Evolutionary conservation across 2,888 invertebrate species (phyloP).

Genomic region (Norana najaformis): DNA sequence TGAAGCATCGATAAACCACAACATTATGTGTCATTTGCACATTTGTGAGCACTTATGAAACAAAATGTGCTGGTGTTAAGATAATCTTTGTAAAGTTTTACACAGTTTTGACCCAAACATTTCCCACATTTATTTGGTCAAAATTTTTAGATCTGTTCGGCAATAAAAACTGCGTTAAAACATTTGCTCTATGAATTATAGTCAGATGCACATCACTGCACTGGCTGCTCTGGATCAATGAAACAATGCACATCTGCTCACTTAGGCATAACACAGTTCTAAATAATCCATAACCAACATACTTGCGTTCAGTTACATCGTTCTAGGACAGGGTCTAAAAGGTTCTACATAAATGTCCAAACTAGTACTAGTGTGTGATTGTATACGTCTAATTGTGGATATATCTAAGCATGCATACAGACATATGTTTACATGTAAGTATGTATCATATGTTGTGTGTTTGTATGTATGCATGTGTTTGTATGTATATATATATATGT

Average conservation of each 20-base stretch:
- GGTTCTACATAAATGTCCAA: too few species aligned
- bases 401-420: too few species aligned
- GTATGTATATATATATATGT: too few species aligned
- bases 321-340: not conserved
- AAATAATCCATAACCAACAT: not conserved
- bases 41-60: not conserved
- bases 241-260: constrained; percentile 5
- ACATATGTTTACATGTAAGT: too few species aligned
- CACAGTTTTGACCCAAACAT: not conserved
- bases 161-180: not conserved
- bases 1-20: too few species aligned
- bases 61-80: not conserved
- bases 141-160: not conserved
- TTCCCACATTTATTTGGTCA: not conserved
- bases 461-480: too few species aligned
- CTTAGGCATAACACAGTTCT: not conserved
- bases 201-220: not conserved
- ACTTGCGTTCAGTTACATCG: not conserved
- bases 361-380: too few species aligned
- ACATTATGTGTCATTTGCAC: too few species aligned
- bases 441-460: too few species aligned
- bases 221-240: not conserved
- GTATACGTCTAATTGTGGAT: too few species aligned
- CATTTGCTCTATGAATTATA: not conserved
- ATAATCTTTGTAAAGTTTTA: not conserved